A percentile compares a stretch with the other conserved stretches of the same genome.
Conservation (phyloP, 2,888 invertebrate species). For the Mesoligia furuncula region DNA sequence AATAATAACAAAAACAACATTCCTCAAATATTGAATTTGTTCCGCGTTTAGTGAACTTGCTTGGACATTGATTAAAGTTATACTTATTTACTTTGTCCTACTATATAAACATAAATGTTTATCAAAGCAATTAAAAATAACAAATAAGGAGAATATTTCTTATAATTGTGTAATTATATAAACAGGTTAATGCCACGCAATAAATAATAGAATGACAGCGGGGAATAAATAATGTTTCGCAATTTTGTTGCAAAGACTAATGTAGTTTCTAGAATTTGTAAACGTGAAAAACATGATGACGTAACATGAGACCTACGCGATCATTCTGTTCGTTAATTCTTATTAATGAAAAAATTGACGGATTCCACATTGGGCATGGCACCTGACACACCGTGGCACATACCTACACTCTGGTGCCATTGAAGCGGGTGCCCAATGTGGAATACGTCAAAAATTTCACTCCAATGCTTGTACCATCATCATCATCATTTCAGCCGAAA, state of each 20-base stretch:
- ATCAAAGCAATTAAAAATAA: constrained; percentile 53
- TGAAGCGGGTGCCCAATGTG: too few species aligned
- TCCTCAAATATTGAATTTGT: constrained; percentile 16
- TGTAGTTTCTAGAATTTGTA: constrained; percentile 8
- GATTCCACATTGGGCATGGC: too few species aligned
- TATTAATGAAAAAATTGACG: background rate
- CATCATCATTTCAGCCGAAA: background rate
- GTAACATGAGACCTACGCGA: background rate
- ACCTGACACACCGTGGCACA: too few species aligned
- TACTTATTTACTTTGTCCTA: constrained; percentile 30
- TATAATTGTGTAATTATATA: constrained; percentile 59
- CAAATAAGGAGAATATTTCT: constrained; percentile 50
- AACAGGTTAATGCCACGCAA: constrained; percentile 53
- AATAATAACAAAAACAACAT: constrained; percentile 36
- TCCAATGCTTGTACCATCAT: background rate
- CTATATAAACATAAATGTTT: constrained; percentile 39
- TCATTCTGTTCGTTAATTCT: background rate
- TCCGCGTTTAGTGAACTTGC: constrained; percentile 41
- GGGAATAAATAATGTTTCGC: constrained; percentile 12
- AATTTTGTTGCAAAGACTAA: constrained; percentile 36
- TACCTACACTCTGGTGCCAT: too few species aligned
- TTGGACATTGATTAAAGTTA: constrained; percentile 29
- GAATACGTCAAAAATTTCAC: too few species aligned
- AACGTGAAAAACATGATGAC: background rate
- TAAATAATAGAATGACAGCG: constrained; percentile 34